These are phyloP conservation scores for Staurois parvus DNA, from an alignment of 2,797 vertebrate species.

Conservation along the genomic window DNA sequence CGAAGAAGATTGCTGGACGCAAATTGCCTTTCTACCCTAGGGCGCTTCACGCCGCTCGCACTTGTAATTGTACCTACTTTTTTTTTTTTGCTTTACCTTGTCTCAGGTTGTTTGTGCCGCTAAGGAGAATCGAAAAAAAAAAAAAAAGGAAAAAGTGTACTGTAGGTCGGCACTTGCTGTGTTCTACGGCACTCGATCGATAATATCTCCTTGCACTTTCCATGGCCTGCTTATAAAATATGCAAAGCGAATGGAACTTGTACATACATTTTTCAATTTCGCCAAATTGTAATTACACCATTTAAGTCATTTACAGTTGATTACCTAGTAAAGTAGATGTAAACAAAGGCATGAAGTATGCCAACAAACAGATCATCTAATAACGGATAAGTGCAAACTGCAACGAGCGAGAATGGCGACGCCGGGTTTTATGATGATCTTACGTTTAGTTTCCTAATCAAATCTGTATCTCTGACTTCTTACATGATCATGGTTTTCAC, in stretches of 20 bases:
- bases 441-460: slow-evolving; percentile 34
- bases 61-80: slow-evolving; percentile 54
- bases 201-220: slow-evolving; percentile 30
- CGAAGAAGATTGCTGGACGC: slow-evolving; percentile 55
- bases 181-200: slow-evolving; percentile 23
- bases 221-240: slow-evolving; percentile 47
- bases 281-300: slow-evolving; percentile 58
- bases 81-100: slow-evolving; percentile 30
- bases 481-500: slow-evolving; percentile 42
- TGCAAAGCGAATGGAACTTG: slow-evolving; percentile 41
- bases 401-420: neutral
- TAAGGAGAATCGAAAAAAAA: slow-evolving; percentile 18
- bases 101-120: slow-evolving; percentile 32
- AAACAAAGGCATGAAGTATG: slow-evolving; percentile 46
- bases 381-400: slow-evolving; percentile 36
- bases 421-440: slow-evolving; percentile 7
- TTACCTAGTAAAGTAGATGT: slow-evolving; percentile 53
- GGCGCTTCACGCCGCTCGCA: slow-evolving; percentile 37
- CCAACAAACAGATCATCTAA: slow-evolving; percentile 47
- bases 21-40: slow-evolving; percentile 59
- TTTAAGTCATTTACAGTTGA: slow-evolving; percentile 61
- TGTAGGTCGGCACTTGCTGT: slow-evolving; percentile 17
- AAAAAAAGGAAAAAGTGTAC: neutral
- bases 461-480: slow-evolving; percentile 34
- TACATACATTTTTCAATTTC: slow-evolving; percentile 56